Conservation (phyloP, 2,888 invertebrate genomes). For the Zele albiditarsus region DNA sequence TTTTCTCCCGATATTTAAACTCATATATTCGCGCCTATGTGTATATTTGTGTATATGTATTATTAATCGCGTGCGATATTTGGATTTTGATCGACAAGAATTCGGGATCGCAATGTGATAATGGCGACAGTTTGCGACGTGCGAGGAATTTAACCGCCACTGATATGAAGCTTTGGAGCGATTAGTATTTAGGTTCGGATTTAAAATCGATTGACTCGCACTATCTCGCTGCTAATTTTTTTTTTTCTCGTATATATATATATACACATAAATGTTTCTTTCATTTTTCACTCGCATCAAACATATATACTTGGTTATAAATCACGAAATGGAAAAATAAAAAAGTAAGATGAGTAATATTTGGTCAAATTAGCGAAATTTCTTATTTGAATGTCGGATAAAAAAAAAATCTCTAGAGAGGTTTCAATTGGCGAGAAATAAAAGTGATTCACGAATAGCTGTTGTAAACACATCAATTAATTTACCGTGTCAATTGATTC, state of each 20-base stretch:
- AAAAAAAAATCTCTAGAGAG: background rate
- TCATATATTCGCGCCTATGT: background rate
- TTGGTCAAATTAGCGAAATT: background rate
- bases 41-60: background rate
- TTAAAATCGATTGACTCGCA: background rate
- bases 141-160: slow-evolving; percentile 10
- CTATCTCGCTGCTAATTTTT: background rate
- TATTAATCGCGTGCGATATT: background rate
- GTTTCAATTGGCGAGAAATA: too few relatives aligned
- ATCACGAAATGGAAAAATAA: background rate
- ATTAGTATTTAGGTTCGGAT: background rate
- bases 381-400: background rate
- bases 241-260: background rate
- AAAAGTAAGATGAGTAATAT: background rate
- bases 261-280: background rate
- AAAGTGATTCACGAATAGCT: too few relatives aligned
- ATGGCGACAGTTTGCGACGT: slow-evolving; percentile 1
- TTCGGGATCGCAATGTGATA: background rate
- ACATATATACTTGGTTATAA: background rate
- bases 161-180: slow-evolving; percentile 38
- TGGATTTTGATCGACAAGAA: background rate
- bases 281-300: background rate
- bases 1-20: slow-evolving; percentile 23
- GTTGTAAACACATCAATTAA: too few relatives aligned
- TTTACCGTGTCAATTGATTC: too few relatives aligned